Conservation (phyloP, 1,140 invertebrate species). For the Ceratina australensis region DNA sequence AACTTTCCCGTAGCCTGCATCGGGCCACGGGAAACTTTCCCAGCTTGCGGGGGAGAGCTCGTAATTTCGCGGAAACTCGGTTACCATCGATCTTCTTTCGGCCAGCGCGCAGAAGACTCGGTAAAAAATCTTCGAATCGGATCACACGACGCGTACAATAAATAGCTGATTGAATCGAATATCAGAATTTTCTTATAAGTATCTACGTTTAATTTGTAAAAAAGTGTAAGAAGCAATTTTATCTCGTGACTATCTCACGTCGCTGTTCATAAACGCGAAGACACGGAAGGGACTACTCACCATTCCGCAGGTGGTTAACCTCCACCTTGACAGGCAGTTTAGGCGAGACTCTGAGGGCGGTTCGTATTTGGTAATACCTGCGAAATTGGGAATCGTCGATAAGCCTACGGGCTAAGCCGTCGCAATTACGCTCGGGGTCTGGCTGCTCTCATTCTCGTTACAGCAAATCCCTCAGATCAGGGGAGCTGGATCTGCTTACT, state of each 20-base stretch:
- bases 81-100: background rate
- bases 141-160: no score
- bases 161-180: no score
- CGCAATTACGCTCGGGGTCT: conserved; percentile 29
- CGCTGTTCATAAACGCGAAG: background rate
- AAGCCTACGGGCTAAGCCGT: conserved; percentile 24
- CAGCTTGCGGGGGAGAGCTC: background rate
- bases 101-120: no score
- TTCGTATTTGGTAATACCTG: conserved; percentile 95
- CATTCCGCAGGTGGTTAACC: conserved; percentile 81
- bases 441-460: no score
- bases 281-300: conserved; percentile 68
- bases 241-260: no score
- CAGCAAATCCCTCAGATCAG: no score
- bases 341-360: conserved; percentile 90
- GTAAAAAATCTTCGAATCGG: no score
- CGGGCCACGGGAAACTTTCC: conserved; percentile 2
- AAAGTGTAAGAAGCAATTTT: no score
- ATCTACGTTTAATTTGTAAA: no score
- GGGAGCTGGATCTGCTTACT: conserved; percentile 70
- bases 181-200: no score
- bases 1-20: conserved; percentile 4
- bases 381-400: conserved; percentile 57
- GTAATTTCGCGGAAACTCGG: conserved; percentile 20
- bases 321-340: conserved; percentile 94